phyloP scores from a whole-genome alignment of 2,888 invertebrate genomes.

The Caenorhabditis virilis region DNA sequence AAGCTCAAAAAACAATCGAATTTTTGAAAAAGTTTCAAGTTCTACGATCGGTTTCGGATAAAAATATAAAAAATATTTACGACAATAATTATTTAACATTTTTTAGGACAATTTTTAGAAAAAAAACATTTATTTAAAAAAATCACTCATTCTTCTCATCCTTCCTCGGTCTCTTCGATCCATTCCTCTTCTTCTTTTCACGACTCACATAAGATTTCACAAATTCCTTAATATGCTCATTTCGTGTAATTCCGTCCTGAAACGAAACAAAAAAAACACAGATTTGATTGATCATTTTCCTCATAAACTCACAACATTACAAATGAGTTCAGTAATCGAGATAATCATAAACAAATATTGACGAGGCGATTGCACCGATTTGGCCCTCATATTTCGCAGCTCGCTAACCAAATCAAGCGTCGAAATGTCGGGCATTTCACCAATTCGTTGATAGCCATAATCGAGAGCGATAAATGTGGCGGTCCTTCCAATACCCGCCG shows the following conservation, averaged over 20 bases:
- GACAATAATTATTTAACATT: too few relatives aligned
- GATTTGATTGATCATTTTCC: neutral
- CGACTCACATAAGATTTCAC: too few relatives aligned
- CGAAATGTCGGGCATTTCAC: neutral
- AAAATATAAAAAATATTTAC: too few relatives aligned
- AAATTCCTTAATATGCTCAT: neutral
- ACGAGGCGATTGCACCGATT: neutral
- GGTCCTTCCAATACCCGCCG: conserved; percentile 55
- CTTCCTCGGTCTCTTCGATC: too few relatives aligned
- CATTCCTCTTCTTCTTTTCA: too few relatives aligned
- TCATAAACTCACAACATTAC: too few relatives aligned
- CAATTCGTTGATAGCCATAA: conserved; percentile 29
- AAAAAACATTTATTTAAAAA: too few relatives aligned
- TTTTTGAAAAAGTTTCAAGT: too few relatives aligned
- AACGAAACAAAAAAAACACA: neutral
- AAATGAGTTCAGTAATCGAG: neutral
- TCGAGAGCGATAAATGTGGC: conserved; percentile 51
- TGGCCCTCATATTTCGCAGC: neutral
- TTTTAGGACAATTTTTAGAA: too few relatives aligned
- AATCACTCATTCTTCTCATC: too few relatives aligned
- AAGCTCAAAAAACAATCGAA: neutral
- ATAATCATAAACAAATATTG: neutral
- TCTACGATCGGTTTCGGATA: too few relatives aligned
- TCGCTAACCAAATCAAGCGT: neutral
- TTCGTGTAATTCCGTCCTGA: neutral